These are phyloP conservation scores for Trachelus stipa DNA, from an alignment of 2,888 invertebrate species.

Conservation along the genomic window DNA sequence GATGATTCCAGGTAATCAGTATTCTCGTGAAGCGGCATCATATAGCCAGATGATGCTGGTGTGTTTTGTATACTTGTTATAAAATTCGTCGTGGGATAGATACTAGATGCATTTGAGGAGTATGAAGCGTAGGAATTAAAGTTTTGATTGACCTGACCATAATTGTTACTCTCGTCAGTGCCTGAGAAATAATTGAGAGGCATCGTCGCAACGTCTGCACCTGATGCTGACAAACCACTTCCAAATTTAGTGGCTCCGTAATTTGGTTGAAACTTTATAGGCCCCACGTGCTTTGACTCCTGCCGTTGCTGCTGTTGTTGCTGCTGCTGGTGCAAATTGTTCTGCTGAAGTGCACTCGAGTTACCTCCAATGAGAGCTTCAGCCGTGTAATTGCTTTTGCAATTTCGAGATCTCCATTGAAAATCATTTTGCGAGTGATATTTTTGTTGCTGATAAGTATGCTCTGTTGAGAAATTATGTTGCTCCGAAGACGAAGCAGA, in stretches of 20 bases:
- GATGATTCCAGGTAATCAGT: conserved; percentile 57
- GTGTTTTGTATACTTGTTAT: conserved; percentile 62
- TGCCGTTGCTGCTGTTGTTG: conserved; percentile 45
- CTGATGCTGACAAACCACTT: conserved; percentile 39
- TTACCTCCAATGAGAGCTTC: conserved; percentile 62
- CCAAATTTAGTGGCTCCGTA: conserved; percentile 61
- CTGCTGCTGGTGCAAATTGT: conserved; percentile 45
- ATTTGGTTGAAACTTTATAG: conserved; percentile 57
- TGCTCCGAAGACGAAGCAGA: conserved; percentile 9
- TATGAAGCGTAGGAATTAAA: conserved; percentile 53
- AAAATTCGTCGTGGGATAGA: conserved; percentile 61
- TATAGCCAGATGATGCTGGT: conserved; percentile 52
- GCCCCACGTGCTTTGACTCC: conserved; percentile 52
- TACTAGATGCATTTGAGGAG: conserved; percentile 57
- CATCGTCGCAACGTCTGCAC: conserved; percentile 52
- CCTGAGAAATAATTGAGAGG: conserved; percentile 62
- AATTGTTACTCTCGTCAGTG: conserved; percentile 56
- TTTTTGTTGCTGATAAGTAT: conserved; percentile 37
- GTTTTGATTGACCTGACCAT: conserved; percentile 61
- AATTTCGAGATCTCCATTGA: conserved; percentile 61
- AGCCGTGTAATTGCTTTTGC: conserved; percentile 65
- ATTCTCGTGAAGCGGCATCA: conserved; percentile 63
- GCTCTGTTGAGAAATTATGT: not conserved
- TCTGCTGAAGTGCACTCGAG: conserved; percentile 51
- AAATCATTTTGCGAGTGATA: conserved; percentile 58